Evolutionary conservation across 2,113 vertebrate genomes (phyloP), one percentile per base, ranked within the genome.

Genomic region (Accipiter virgatus): DNA sequence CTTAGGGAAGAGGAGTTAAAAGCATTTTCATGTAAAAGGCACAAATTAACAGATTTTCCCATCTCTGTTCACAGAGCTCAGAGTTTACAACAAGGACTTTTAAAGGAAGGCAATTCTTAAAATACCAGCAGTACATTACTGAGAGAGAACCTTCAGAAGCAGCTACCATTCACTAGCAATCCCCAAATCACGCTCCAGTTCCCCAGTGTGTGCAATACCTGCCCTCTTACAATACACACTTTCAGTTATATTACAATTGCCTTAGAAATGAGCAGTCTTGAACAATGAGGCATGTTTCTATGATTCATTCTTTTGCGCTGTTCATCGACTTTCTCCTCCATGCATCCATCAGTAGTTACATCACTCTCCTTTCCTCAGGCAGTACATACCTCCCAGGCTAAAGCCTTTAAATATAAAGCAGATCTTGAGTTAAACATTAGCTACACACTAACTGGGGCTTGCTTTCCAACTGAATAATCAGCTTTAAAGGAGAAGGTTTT

Each of bases 351-450:
- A 81, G 48, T 56, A 61, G 15, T 95, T 96, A 91, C 77, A 74
- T 97, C 91, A 95, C 75, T 62, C 56, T 81, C 72, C n/a, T 83
- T 65, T 89, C 83, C 91, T 56, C 67, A 16, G 88, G 78, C 94
- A 72, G 25, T 53, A 21, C 47, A 36, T 50, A 59, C 38, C 74
- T 92, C 87, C 50, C 90, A 67, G 87, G 79, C 74, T 91, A 87
- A 95, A 82, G 72, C 65, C 79, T 92, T 83, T 47, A 95, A 89
- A 92, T 88, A 55, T n/a, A 97, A 93, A 94, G 43, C 63, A 61
- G 55, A 63, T 93, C 91, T 91, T 48, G 81, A 83, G 85, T 74
- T 71, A 80, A 93, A 94, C 78, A 80, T 70, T 62, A 93, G 84
- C 81, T 91, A 50, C 48, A 52, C 31, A 6, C 77, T 68, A 85